These are phyloP conservation scores for Phrynosoma blainvillii DNA, from an alignment of 2,113 vertebrate species.

Conservation along the genomic window DNA sequence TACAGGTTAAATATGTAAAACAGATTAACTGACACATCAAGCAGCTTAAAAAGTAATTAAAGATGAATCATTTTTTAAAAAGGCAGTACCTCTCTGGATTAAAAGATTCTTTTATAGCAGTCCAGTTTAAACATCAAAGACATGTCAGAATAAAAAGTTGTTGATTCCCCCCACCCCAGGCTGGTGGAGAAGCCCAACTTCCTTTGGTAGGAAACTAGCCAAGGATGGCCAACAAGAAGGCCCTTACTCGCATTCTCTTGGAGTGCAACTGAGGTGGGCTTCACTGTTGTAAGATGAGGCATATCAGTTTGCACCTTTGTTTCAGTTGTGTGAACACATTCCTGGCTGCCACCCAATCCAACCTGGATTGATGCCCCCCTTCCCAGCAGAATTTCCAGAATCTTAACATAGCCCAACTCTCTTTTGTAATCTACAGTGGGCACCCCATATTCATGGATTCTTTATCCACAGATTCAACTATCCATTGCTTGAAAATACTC, in stretches of 20 bases:
- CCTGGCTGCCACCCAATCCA: neutral
- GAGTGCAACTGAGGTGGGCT: too few relatives aligned
- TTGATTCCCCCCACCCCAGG: too few relatives aligned
- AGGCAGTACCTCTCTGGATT: too few relatives aligned
- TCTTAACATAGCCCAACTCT: neutral
- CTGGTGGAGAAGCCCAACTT: neutral
- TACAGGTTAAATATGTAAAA: neutral
- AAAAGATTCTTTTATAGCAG: neutral
- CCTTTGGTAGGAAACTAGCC: neutral
- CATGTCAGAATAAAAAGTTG: too few relatives aligned
- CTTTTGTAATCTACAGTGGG: too few relatives aligned
- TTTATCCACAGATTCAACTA: too few relatives aligned
- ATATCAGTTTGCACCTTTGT: neutral
- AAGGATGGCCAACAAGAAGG: neutral
- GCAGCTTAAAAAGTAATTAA: neutral
- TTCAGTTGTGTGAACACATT: neutral
- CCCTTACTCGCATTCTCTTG: neutral
- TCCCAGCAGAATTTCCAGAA: neutral
- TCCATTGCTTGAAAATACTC: too few relatives aligned
- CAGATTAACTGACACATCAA: neutral
- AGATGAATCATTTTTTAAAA: neutral
- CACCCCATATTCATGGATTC: too few relatives aligned
- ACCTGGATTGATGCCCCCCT: neutral
- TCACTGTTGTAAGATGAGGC: too few relatives aligned
- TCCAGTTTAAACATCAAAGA: too few relatives aligned